phyloP scores from a whole-genome alignment of 1,140 invertebrate species.

The Hyles euphorbiae region DNA sequence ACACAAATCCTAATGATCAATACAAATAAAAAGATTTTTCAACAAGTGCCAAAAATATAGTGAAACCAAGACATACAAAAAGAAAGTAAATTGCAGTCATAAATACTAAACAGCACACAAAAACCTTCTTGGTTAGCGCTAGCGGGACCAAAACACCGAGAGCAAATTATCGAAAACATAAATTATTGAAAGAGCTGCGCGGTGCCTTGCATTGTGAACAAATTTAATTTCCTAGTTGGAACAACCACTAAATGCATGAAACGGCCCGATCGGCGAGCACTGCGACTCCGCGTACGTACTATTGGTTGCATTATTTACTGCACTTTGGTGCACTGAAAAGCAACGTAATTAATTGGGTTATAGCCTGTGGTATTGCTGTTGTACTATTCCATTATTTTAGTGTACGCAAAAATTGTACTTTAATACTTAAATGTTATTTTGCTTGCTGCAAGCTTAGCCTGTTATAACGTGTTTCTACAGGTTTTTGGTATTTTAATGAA shows the following conservation, averaged over 20 bases:
- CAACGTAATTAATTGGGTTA: conserved; percentile 48
- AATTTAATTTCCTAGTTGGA: conserved; percentile 60
- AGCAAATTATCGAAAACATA: conserved; percentile 51
- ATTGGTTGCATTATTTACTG: conserved; percentile 50
- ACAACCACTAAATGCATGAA: conserved; percentile 43
- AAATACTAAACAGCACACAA: too few relatives aligned
- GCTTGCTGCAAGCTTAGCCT: too few relatives aligned
- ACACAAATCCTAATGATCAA: too few relatives aligned
- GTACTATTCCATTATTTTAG: not conserved
- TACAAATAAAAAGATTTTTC: too few relatives aligned
- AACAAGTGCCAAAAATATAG: too few relatives aligned
- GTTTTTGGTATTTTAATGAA: too few relatives aligned
- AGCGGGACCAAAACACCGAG: conserved; percentile 14
- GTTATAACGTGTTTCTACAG: too few relatives aligned
- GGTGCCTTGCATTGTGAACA: conserved; percentile 43
- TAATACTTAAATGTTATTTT: too few relatives aligned
- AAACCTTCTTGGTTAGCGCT: too few relatives aligned
- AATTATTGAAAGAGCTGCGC: conserved; percentile 37
- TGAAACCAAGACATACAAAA: too few relatives aligned
- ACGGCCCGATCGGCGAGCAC: conserved; percentile 19
- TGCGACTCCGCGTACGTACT: conserved; percentile 10
- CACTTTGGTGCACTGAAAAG: conserved; percentile 38
- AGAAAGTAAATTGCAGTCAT: too few relatives aligned
- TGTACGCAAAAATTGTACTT: not conserved
- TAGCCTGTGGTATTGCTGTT: conserved; percentile 30